Base-by-base conservation (phyloP, 2,888 invertebrate genomes). In the Sussaba pulchella region DNA sequence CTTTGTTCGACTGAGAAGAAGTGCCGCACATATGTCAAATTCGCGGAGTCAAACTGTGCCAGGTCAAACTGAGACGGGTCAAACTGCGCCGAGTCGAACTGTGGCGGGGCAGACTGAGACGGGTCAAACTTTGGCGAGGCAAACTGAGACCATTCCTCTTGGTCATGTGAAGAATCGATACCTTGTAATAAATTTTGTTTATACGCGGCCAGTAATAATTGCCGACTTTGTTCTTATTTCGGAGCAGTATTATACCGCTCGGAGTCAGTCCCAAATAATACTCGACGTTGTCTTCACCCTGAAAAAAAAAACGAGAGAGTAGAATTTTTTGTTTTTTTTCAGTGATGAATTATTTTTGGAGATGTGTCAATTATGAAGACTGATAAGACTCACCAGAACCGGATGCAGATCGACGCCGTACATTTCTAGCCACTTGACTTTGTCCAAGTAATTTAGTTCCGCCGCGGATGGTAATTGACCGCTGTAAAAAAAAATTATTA, bases 171-270 rank as follows among this genome's bases (percentile, higher is more conserved):
- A n/a, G 12, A n/a, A 21, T 69, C 81, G 81, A 14, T 89, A 92
- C 92, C 94, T 98, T 98, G 94, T 97, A 98, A 93, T 98, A 98
- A 90, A 99, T 97, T 94, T 99, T 99, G 88, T 97, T 97, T 91
- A 99, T 98, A 90, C 99, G 95, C 83, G 99, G 98, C 99, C 99
- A 99, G 94, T 98, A 99, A 94, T 99, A 99, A 94, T 98, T 98
- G 87, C 98, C 98, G 83, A 99, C 98, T 92, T 98, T 98, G 92
- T 96, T 97, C 94, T 98, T 98, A 93, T 98, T 98, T 87, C 98
- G 95, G 89, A 99, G 94, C 80, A 99, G 96, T 91, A 99, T 96
- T 91, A 99, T 97, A 82, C 99, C 99, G 92, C 98, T 98, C 77
- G 99, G 99, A 85, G 99, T 99, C 89, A 99, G 93, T 78, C 98